Evolutionary conservation across 2,888 invertebrate species (phyloP), one percentile per base, ranked within the genome.

Genomic region (Colostygia pectinataria): DNA sequence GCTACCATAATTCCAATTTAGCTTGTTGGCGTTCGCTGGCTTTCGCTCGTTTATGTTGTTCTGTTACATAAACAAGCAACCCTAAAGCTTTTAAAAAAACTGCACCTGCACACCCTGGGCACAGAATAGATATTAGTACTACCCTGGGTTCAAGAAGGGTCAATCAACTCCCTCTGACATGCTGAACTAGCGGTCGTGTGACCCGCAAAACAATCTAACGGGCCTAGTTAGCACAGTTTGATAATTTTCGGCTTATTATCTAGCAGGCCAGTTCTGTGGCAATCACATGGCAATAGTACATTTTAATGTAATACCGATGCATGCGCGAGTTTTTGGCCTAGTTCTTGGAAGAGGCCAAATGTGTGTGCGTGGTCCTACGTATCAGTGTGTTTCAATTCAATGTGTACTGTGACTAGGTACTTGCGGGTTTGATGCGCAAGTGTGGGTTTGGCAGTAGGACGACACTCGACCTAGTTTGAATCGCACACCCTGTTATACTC

Each of bases 281-380:
- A 37, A 24, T 37, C 31, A 2, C 18, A 18, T 18, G 2, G 18
- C 18, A 2, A 18, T 18, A 4, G 18, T n/a, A n/a, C 18, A 18
- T 18, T 4, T 13, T 36, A 10, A 20, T 31, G 20, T 27, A 37
- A 48, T 31, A 27, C 42, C 31, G 7, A 32, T 74, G 79, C 80
- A 78, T 77, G 82, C 80, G 82, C 74, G 74, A 74, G 68, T 76
- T 79, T 76, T 77, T 68, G 82, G 76, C 83, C 83, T 80, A 82
- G 72, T 77, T 83, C 65, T 33, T 23, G 28, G 43, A 18, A 33
- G 31, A 29, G 25, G 34, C n/a, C 24, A 15, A 8, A 20, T 20
- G 38, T 39, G 39, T 42, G 42, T 23, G 49, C 29, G 25, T 15
- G 14, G 4, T 57, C 68, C 60, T 38, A 32, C 28, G 33, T 38